These are phyloP conservation scores for Pasiphila rectangulata DNA, from an alignment of 2,888 invertebrate species.

Conservation along the genomic window DNA sequence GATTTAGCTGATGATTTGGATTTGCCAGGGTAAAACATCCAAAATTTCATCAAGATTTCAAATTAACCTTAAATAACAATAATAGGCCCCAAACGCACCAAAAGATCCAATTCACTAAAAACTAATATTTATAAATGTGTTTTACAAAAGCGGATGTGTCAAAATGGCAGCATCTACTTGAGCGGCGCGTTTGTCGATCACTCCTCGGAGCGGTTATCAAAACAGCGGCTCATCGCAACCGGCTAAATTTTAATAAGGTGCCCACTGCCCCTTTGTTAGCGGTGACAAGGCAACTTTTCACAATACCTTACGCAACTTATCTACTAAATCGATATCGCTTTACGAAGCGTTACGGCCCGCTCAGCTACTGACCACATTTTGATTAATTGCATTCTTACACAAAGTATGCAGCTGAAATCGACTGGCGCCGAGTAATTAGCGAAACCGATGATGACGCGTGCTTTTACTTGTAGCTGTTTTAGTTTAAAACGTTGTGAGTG, in stretches of 20 bases:
- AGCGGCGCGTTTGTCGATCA: constrained; percentile 55
- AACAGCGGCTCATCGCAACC: constrained; percentile 74
- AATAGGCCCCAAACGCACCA: constrained; percentile 22
- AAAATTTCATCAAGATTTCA: constrained; percentile 15
- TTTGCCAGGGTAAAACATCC: background rate
- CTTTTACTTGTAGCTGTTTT: constrained; percentile 56
- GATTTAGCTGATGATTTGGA: too few species aligned
- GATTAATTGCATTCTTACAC: constrained; percentile 74
- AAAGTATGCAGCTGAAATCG: constrained; percentile 56
- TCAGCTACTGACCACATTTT: constrained; percentile 78
- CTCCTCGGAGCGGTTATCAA: constrained; percentile 70
- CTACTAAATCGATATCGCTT: constrained; percentile 79
- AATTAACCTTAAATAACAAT: constrained; percentile 26
- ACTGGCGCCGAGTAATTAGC: constrained; percentile 77
- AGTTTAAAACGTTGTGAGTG: constrained; percentile 49
- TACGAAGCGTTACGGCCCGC: constrained; percentile 77
- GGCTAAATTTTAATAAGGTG: constrained; percentile 80
- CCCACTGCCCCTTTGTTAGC: constrained; percentile 77
- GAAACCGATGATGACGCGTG: constrained; percentile 65
- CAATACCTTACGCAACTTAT: constrained; percentile 79
- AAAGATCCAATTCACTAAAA: constrained; percentile 48
- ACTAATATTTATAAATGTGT: constrained; percentile 59
- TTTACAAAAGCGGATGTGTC: constrained; percentile 57
- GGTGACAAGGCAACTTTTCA: constrained; percentile 70
- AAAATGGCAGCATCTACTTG: constrained; percentile 56